Evolutionary conservation across 1,140 invertebrate species (phyloP).

Genomic region (Temnothorax curvispinosus): DNA sequence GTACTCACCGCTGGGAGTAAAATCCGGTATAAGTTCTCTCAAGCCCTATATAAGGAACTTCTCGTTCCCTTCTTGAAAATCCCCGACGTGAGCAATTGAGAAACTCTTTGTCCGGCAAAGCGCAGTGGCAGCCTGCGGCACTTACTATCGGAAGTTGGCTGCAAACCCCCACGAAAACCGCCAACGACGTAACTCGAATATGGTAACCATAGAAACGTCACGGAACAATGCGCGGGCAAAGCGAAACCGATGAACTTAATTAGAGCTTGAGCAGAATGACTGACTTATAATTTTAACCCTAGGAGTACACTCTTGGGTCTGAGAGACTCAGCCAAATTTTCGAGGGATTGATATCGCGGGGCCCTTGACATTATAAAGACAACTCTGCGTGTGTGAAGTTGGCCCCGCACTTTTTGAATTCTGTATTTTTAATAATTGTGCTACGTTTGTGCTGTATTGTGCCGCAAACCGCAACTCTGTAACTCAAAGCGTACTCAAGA

Average conservation of each 20-base stretch:
- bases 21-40: not conserved
- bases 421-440: too few species aligned
- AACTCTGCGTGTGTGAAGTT: too few species aligned
- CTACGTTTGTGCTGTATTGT: too few species aligned
- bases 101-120: not conserved
- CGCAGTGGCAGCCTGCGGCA: constrained; percentile 6
- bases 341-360: too few species aligned
- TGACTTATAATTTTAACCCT: too few species aligned
- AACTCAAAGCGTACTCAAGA: too few species aligned
- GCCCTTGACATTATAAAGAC: too few species aligned
- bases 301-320: too few species aligned
- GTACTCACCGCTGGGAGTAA: not conserved
- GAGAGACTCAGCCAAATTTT: too few species aligned
- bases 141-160: constrained; percentile 34
- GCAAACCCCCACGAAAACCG: not conserved
- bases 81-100: not conserved
- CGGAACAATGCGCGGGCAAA: constrained; percentile 1
- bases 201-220: constrained; percentile 22
- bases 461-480: too few species aligned
- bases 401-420: too few species aligned
- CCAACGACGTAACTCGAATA: not conserved
- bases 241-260: not conserved
- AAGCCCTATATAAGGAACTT: not conserved
- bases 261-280: too few species aligned
- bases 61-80: not conserved